Conservation (phyloP, 2,797 vertebrate species). For the Macropus fuliginosus region DNA sequence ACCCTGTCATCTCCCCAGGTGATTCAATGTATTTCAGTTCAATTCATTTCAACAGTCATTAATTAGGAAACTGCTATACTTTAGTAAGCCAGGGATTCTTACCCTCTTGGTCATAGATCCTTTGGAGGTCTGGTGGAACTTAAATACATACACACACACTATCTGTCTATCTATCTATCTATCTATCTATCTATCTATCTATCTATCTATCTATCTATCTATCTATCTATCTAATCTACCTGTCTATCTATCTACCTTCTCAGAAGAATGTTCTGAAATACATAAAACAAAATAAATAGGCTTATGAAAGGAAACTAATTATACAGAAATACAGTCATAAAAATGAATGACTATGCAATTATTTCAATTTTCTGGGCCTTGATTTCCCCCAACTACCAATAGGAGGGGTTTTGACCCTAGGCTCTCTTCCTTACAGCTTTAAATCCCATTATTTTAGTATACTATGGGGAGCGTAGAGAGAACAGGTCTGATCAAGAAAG, state of each 20-base stretch:
- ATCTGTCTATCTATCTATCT: too few relatives aligned
- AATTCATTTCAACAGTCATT: background rate
- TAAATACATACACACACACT: background rate
- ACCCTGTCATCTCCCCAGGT: background rate
- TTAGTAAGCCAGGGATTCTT: background rate
- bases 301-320: background rate
- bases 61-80: background rate
- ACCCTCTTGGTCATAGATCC: background rate
- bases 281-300: background rate
- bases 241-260: background rate
- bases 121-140: background rate
- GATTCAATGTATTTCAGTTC: background rate
- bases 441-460: background rate
- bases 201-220: too few relatives aligned
- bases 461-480: background rate
- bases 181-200: too few relatives aligned
- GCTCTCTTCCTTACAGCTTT: background rate
- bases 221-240: too few relatives aligned
- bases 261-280: background rate
- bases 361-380: background rate
- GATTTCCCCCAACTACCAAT: background rate
- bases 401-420: background rate
- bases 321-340: background rate
- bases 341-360: background rate
- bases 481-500: background rate